Base-by-base conservation (phyloP, 1,140 invertebrate species). In the Trachelipus rathkii region DNA sequence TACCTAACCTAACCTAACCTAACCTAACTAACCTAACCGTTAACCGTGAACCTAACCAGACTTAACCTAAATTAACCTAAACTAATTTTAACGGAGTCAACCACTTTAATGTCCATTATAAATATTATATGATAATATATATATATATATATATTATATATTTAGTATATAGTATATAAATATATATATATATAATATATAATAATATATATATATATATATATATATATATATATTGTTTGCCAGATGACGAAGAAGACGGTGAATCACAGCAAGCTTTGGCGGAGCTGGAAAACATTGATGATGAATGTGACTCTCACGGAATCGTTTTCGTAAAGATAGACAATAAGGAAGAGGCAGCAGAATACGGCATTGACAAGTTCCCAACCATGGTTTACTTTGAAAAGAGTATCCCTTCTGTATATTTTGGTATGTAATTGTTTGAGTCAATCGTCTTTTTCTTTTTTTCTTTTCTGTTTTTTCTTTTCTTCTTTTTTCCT, bases 241-340 rank as follows among this genome's bases (percentile, higher is more conserved):
- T 81, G 85, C 53, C 82, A 96, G 94, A 96, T 88, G 92, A 95
- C 84, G 93, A 94, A 83, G 94, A 95, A 83, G 93, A 95, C 83
- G 89, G 91, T 75, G 94, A 93, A 86, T 95, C 93, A 44, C 90
- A 93, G 83, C 90, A 90, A 84, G 92, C 95, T 67, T 86, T 97
- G 66, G 91, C 91, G 82, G 94, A 96, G 87, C 85, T 97, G 79
- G 95, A 97, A 87, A 96, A 95, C 84, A 96, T 96, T 82, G 94
- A 96, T 82, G 94, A 96, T 85, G 94, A 96, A 81, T 85, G 94
- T 33, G 93, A 95, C 84, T 92, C 93, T 84, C 92, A 95, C 87
- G 93, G 90, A 0, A 95, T 96, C 76, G 90, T 94, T 5, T 95
- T 96, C 78, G 91, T 96, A 7, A 90, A 94, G 77, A 92, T 96